Evolutionary conservation across 2,797 vertebrate genomes (phyloP).

Genomic region (Borostomias antarcticus): DNA sequence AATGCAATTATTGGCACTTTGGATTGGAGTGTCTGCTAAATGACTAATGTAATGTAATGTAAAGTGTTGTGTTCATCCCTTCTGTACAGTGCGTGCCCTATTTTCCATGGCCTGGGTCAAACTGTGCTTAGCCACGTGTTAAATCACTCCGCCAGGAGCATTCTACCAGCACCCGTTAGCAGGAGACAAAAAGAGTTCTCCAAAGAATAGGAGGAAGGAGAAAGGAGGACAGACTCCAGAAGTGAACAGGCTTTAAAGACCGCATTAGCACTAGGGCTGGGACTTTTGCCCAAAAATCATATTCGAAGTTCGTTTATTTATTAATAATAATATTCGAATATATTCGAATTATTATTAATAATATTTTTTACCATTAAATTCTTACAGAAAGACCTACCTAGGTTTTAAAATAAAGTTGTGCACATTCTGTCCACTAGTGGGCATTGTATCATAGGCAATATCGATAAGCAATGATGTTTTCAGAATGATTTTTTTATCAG

Average conservation of each 20-base stretch:
- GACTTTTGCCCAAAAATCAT: too few species aligned
- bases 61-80: conserved; percentile 42
- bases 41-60: neutral
- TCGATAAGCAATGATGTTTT: too few species aligned
- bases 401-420: too few species aligned
- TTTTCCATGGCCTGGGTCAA: conserved; percentile 66
- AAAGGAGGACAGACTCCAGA: conserved; percentile 47
- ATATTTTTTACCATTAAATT: too few species aligned
- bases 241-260: conserved; percentile 33
- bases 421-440: too few species aligned
- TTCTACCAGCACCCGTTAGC: conserved; percentile 57
- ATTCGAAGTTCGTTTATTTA: too few species aligned
- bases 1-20: too few species aligned
- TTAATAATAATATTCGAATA: too few species aligned
- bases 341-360: too few species aligned
- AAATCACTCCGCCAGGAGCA: conserved; percentile 70
- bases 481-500: too few species aligned
- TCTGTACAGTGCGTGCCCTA: conserved; percentile 53
- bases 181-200: neutral
- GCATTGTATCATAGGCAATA: too few species aligned
- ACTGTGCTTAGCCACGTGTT: conserved; percentile 70
- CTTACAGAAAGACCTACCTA: too few species aligned
- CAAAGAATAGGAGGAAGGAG: conserved; percentile 26
- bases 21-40: neutral
- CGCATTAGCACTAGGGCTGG: conserved; percentile 37